A percentile compares a stretch with the other conserved stretches of the same genome.
phyloP scores from a whole-genome alignment of 2,113 vertebrate species.

The Mormoops blainvillei region DNA sequence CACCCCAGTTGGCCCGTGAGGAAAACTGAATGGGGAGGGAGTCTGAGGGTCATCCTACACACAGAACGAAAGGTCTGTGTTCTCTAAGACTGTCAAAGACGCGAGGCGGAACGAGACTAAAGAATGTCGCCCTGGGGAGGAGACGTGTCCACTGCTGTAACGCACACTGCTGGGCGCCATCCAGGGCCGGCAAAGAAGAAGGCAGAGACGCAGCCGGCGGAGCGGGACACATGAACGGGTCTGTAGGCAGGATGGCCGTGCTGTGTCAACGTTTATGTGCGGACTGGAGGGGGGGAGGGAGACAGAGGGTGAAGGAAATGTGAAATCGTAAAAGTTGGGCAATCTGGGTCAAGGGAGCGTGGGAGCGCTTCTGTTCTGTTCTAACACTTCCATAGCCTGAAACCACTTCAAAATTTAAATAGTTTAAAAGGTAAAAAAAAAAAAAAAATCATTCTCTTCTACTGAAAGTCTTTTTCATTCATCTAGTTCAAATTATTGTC shows the following conservation, averaged over 20 bases:
- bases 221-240: rapidly evolving
- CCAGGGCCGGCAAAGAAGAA: background rate
- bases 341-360: background rate
- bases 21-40: rapidly evolving
- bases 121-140: background rate
- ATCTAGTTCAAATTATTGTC: background rate
- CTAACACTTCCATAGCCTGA: background rate
- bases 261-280: rapidly evolving
- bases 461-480: background rate
- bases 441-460: background rate
- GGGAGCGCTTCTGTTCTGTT: background rate
- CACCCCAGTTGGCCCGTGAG: background rate
- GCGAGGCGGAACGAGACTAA: background rate
- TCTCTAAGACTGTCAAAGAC: background rate
- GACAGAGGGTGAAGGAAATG: rapidly evolving
- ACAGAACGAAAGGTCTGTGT: background rate
- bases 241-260: rapidly evolving
- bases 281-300: rapidly evolving
- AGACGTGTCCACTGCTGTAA: rapidly evolving
- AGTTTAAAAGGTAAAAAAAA: background rate
- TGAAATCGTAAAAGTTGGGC: background rate
- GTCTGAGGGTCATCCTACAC: no score
- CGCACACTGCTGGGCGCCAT: rapidly evolving
- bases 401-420: background rate
- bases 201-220: rapidly evolving